Percentiles rank a stretch among this genome's conserved stretches.
These are phyloP conservation scores for Picathartes gymnocephalus DNA, from an alignment of 2,113 vertebrate species.

Conservation along the genomic window DNA sequence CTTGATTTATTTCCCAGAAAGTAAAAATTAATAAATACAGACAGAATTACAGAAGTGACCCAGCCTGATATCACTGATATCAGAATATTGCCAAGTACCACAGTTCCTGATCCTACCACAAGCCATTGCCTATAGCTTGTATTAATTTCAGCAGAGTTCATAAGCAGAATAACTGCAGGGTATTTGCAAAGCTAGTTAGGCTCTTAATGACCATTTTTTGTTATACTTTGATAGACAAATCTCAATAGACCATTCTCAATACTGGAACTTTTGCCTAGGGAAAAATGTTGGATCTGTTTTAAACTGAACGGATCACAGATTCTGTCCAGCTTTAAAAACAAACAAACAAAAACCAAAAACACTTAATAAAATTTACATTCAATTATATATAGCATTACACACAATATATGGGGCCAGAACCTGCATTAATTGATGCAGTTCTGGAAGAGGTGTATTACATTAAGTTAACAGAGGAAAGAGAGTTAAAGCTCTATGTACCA, in stretches of 20 bases:
- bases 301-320: neutral
- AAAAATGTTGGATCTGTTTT: neutral
- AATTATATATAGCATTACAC: neutral
- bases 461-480: neutral
- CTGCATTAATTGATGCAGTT: neutral
- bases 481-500: neutral
- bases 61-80: neutral
- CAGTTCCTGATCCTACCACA: conserved; percentile 20
- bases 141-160: conserved; percentile 44
- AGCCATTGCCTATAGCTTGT: neutral
- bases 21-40: neutral
- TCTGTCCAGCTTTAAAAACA: neutral
- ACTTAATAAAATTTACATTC: neutral
- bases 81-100: neutral
- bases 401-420: neutral
- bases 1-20: neutral
- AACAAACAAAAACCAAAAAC: neutral
- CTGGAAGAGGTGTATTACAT: neutral
- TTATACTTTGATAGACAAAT: conserved; percentile 9
- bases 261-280: neutral
- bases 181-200: conserved; percentile 29
- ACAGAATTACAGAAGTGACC: neutral
- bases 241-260: neutral
- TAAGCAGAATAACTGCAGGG: conserved; percentile 25
- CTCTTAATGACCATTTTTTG: neutral